These are phyloP conservation scores for Paracentrotus lividus DNA, from an alignment of 53 echinoderm and acorn worm genomes.

Conservation along the genomic window DNA sequence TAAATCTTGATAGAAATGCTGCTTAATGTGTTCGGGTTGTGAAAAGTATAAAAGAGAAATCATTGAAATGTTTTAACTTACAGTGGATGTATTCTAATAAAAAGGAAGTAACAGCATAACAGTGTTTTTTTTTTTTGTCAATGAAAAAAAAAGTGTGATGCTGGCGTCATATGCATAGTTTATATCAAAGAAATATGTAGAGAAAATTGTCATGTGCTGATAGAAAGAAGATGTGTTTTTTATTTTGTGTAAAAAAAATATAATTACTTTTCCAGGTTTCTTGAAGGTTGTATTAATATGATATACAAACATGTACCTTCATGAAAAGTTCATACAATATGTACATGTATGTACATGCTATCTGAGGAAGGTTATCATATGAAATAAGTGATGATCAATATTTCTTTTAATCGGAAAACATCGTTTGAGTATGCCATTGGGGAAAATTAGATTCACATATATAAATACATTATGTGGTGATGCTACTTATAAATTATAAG, in stretches of 20 bases:
- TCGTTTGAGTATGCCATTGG: too few species aligned
- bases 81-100: neutral
- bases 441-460: too few species aligned
- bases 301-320: neutral
- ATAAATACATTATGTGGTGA: too few species aligned
- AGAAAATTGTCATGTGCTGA: neutral
- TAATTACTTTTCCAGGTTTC: too few species aligned
- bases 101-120: neutral
- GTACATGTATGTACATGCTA: neutral
- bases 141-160: neutral
- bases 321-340: neutral
- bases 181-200: neutral
- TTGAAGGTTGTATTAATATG: too few species aligned
- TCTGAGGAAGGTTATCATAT: too few species aligned
- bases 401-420: too few species aligned
- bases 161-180: slow-evolving; percentile 15
- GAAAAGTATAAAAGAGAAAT: neutral
- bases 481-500: too few species aligned
- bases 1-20: neutral
- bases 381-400: too few species aligned
- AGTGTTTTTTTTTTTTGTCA: neutral
- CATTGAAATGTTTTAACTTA: neutral
- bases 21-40: neutral
- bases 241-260: neutral
- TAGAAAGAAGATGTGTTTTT: neutral